These are phyloP conservation scores for Morelia viridis DNA, from an alignment of 2,797 vertebrate species.

Conservation along the genomic window DNA sequence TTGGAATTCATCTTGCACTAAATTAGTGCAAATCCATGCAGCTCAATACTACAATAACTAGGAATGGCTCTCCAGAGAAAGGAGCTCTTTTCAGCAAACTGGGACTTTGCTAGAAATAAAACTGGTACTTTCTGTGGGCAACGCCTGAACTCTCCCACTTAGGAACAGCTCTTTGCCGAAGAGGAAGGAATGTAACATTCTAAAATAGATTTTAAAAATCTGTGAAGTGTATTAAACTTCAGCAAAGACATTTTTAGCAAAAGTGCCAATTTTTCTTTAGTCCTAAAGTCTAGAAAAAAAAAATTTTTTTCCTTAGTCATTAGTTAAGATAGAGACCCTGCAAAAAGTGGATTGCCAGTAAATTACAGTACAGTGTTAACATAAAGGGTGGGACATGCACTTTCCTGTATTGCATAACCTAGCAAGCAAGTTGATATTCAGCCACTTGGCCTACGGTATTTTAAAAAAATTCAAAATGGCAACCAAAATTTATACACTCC, in stretches of 20 bases:
- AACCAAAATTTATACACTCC: neutral
- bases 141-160: neutral
- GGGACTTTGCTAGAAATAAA: neutral
- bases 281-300: neutral
- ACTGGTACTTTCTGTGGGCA: neutral
- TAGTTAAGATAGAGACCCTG: neutral
- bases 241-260: neutral
- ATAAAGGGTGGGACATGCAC: neutral
- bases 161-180: neutral
- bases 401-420: slow-evolving; percentile 13
- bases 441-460: neutral
- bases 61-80: neutral
- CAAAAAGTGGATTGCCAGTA: neutral
- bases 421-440: neutral
- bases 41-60: neutral
- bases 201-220: neutral
- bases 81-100: neutral
- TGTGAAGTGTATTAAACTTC: neutral
- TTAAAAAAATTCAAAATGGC: neutral
- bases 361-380: neutral
- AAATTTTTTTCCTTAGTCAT: neutral
- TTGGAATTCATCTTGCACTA: neutral
- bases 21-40: neutral
- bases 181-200: neutral
- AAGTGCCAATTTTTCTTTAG: neutral